Base-by-base conservation (phyloP, 37 sponge, comb jelly and placozoan genomes). In the Hormiphora californensis region DNA sequence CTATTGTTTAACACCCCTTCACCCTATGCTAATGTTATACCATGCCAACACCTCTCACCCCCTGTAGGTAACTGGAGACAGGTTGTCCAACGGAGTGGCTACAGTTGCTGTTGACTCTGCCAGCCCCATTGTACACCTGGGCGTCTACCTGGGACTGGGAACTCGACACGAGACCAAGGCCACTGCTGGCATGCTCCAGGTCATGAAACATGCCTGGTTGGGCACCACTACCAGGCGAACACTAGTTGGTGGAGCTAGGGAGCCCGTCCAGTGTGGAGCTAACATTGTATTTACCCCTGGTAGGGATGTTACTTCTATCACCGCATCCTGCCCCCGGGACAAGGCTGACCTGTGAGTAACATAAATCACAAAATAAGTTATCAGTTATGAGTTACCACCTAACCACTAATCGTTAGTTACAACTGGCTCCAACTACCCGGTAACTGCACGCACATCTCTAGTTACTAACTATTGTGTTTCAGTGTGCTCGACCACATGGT, bases 401-500 rank as follows among this genome's bases (percentile, higher is more conserved):
- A n/a, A n/a, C n/a, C n/a, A n/a, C n/a, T n/a, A n/a, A n/a, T n/a
- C n/a, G n/a, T n/a, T n/a, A n/a, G n/a, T n/a, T n/a, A n/a, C n/a
- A n/a, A n/a, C n/a, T n/a, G n/a, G n/a, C n/a, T n/a, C n/a, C n/a
- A n/a, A n/a, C n/a, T n/a, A n/a, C n/a, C n/a, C n/a, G n/a, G n/a
- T n/a, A n/a, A n/a, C n/a, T n/a, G n/a, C n/a, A n/a, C n/a, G n/a
- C n/a, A n/a, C n/a, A n/a, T n/a, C n/a, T n/a, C n/a, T n/a, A n/a
- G n/a, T n/a, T n/a, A n/a, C n/a, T n/a, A n/a, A n/a, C n/a, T n/a
- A n/a, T n/a, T n/a, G 51, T 12, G 8, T 12, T 39, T 32, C 81
- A 73, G 81, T n/a, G 81, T 73, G 8, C 43, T 73, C 46, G 81
- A 73, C 25, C 81, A 73, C 81, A 73, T 73, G 44, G 43, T 46